These are phyloP conservation scores for Pyrrhura leucotis DNA, from an alignment of 2,797 vertebrate species.

Conservation along the genomic window DNA sequence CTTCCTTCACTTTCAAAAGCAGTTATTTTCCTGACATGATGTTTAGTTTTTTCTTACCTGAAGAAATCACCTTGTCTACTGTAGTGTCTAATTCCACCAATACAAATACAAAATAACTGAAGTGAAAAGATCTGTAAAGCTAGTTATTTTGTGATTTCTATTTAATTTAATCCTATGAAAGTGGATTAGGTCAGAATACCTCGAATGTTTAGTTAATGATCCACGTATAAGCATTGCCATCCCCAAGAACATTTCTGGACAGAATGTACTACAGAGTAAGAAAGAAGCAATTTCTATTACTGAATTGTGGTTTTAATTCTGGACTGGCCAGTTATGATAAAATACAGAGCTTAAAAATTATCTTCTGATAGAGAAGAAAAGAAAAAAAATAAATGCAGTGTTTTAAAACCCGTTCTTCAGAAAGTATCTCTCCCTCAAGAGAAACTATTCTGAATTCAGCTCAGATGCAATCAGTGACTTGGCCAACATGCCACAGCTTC, in stretches of 20 bases:
- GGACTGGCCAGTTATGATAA: neutral
- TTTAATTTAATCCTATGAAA: neutral
- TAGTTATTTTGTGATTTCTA: slow-evolving; percentile 3
- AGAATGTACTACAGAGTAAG: neutral
- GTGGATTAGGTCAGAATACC: neutral
- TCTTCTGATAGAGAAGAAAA: neutral
- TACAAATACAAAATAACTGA: neutral
- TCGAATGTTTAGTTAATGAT: neutral
- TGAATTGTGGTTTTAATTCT: neutral
- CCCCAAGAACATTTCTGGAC: neutral
- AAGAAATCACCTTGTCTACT: neutral
- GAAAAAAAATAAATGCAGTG: neutral
- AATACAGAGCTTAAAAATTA: neutral
- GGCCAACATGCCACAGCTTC: neutral
- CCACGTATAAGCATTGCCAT: neutral
- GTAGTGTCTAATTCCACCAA: neutral
- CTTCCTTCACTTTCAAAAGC: neutral
- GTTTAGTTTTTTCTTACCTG: neutral
- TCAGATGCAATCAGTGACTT: neutral
- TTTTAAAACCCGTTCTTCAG: neutral
- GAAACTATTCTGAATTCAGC: neutral
- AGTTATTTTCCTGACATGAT: neutral
- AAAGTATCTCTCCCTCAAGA: neutral
- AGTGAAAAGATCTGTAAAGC: neutral
- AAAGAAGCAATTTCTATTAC: neutral